Evolutionary conservation across 2,888 invertebrate species (phyloP).

Genomic region (Tinea semifulvella): DNA sequence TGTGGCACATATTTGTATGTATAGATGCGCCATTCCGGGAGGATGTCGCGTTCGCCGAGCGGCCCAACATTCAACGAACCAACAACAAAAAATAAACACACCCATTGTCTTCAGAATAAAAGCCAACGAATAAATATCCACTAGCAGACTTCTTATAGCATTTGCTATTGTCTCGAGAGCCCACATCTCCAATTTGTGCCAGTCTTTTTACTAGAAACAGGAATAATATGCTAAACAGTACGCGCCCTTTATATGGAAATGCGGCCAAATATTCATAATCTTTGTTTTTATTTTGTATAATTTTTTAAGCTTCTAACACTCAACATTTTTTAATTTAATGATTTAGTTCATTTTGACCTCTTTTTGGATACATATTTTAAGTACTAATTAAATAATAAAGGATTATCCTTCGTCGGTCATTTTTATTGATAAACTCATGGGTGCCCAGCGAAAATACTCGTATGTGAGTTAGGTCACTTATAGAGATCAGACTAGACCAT

Average conservation of each 20-base stretch:
- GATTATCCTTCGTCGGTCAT: too few species aligned
- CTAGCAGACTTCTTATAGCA: slow-evolving; percentile 7
- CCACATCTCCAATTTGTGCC: slow-evolving; percentile 29
- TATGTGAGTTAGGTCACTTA: too few species aligned
- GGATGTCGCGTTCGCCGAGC: slow-evolving; percentile 8
- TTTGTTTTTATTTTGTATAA: too few species aligned
- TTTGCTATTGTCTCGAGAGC: slow-evolving; percentile 10
- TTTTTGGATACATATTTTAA: too few species aligned
- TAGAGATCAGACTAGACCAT: too few species aligned
- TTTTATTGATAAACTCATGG: too few species aligned
- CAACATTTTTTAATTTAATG: too few species aligned
- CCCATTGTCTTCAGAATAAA: slow-evolving; percentile 15
- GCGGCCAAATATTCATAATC: slow-evolving; percentile 4
- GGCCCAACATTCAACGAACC: background rate
- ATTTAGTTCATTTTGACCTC: too few species aligned
- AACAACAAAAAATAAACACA: slow-evolving; percentile 13
- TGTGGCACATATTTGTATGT: slow-evolving; percentile 6
- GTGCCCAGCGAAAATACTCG: too few species aligned
- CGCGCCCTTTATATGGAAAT: slow-evolving; percentile 8
- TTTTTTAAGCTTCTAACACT: too few species aligned
- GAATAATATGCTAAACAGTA: slow-evolving; percentile 41
- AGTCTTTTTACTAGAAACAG: slow-evolving; percentile 20
- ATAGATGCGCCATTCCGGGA: slow-evolving; percentile 4
- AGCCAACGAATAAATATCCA: slow-evolving; percentile 12
- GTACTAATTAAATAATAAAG: too few species aligned